Percentiles rank a stretch among this genome's conserved stretches.
Conservation (phyloP, 92 coral and sea anemone genomes). For the Epizoanthus illoricatus region DNA sequence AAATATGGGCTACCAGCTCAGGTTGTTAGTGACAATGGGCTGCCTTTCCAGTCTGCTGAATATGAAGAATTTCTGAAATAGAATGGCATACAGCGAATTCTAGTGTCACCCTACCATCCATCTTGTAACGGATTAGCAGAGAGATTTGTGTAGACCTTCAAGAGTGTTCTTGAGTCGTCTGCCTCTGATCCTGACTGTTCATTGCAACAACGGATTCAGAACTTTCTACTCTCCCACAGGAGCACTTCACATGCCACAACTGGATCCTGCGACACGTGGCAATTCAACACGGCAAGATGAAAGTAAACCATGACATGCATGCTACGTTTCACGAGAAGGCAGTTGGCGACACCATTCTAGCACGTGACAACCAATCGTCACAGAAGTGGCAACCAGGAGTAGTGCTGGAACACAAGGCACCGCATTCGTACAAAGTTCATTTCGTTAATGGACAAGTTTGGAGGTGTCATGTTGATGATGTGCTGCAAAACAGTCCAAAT, state of each 20-base stretch:
- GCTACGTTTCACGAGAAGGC: conserved; percentile 18
- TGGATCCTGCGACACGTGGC: conserved; percentile 27
- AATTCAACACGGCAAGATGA: conserved; percentile 33
- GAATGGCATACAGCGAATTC: conserved; percentile 43
- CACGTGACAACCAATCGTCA: conserved; percentile 12
- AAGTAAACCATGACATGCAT: conserved; percentile 36
- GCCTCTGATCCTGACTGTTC: conserved; percentile 14
- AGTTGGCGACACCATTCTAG: conserved; percentile 30
- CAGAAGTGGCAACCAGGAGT: conserved; percentile 28
- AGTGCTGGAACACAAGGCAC: conserved; percentile 14
- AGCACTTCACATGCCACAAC: conserved; percentile 43
- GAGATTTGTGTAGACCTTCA: conserved; percentile 54
- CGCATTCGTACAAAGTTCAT: conserved; percentile 16
- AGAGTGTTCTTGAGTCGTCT: background rate
- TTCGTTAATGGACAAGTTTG: conserved; percentile 19
- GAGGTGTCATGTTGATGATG: conserved; percentile 5
- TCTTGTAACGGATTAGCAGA: conserved; percentile 46
- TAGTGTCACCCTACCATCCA: conserved; percentile 25
- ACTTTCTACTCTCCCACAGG: conserved; percentile 25
- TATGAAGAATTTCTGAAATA: conserved; percentile 17
- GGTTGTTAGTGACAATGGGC: no score
- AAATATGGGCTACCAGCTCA: no score
- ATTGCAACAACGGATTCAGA: conserved; percentile 25
- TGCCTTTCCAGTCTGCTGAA: no score
- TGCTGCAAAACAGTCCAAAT: no score